phyloP scores from a whole-genome alignment of 2,888 invertebrate species.

The Hipparchia sbordonii region DNA sequence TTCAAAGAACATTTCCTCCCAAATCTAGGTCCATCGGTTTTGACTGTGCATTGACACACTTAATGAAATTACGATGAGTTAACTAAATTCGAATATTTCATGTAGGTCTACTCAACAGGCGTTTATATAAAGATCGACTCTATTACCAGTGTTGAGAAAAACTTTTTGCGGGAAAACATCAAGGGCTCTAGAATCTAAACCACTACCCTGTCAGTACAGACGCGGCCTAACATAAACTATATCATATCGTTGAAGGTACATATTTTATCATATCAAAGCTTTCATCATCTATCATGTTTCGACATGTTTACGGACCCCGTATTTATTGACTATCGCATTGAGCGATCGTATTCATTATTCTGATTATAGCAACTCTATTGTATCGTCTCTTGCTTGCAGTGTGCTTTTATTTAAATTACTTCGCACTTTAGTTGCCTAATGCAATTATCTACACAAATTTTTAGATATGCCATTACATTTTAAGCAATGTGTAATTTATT shows the following conservation, averaged over 20 bases:
- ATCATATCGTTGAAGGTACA: constrained; percentile 49
- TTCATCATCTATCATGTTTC: constrained; percentile 76
- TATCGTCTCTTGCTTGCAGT: constrained; percentile 35
- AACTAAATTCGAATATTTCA: no score
- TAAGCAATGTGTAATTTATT: no score
- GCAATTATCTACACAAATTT: no score
- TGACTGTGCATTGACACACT: no score
- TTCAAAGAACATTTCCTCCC: no score
- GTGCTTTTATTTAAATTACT: constrained; percentile 36
- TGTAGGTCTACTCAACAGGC: no score
- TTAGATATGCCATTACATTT: no score
- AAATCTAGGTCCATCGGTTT: no score
- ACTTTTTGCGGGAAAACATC: background rate
- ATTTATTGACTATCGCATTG: constrained; percentile 73
- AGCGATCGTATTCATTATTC: constrained; percentile 73
- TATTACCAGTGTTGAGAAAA: no score
- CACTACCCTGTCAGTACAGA: constrained; percentile 10
- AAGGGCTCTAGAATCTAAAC: background rate
- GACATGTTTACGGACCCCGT: constrained; percentile 75
- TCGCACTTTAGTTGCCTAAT: constrained; percentile 16
- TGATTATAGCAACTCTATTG: constrained; percentile 56
- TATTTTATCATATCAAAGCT: constrained; percentile 70
- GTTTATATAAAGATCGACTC: no score
- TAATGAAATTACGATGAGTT: no score
- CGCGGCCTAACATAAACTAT: constrained; percentile 28